Base-by-base conservation (phyloP, 2,113 vertebrate species). In the Balaenoptera acutorostrata region DNA sequence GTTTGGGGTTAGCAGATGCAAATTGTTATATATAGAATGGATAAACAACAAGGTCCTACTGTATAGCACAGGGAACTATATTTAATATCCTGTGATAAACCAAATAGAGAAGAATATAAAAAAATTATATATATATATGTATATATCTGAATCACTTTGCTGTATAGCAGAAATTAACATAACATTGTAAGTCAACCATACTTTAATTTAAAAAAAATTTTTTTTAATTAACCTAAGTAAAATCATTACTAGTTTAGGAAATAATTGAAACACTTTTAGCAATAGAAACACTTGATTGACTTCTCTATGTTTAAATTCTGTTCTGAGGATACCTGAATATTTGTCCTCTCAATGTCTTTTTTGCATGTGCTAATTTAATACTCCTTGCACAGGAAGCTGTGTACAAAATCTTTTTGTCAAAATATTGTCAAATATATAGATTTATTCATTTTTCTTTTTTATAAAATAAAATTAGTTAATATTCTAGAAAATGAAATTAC, bases 401-500 rank as follows among this genome's bases (percentile, higher is more conserved):
- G 11, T 64, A 57, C 14, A 85, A 52, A 90, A 78, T 80, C 33
- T 77, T 49, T 82, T 44, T 81, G 64, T 80, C 93, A 89, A 90
- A 89, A 55, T 77, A 52, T 91, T 95, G 97, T 71, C 13, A 90
- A 95, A 92, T 82, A 77, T 5, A 57, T 72, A 52, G 41, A 44
- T 88, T 89, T 75, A 36, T 39, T 84, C 39, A n/a, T 59, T 57
- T 92, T 57, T 36, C 29, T 75, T 82, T 75, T 77, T 63, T 77
- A 25, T 41, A 18, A 82, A 49, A 94, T 64, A 55, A 52, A 46
- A 87, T 89, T 84, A 72, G 83, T 93, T 93, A 25, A 61, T 94
- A 88, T 66, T 68, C 95, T 81, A 2, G 95, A 95, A 98, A 49
- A 36, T 92, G 31, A 5, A 83, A 4, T 93, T 78, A 88, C 96